A percentile compares a stretch with the other conserved stretches of the same genome.
These are phyloP conservation scores for Ptychadena robeensis DNA, from an alignment of 2,797 vertebrate genomes.

Conservation along the genomic window DNA sequence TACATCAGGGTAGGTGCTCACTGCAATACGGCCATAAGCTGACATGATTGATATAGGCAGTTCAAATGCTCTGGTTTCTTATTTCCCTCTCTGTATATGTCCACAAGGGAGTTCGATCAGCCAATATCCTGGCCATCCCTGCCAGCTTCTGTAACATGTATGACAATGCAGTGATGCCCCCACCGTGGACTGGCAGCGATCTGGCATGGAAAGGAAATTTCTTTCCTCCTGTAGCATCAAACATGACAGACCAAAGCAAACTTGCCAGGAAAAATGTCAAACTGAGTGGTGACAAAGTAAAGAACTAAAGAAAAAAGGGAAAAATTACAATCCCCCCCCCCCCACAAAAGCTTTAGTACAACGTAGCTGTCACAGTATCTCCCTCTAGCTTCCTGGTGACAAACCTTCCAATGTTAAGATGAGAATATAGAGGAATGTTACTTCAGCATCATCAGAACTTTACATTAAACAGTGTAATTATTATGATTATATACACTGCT, in stretches of 20 bases:
- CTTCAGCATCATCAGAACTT: no score
- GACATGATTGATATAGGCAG: constrained; percentile 16
- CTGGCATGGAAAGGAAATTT: not conserved
- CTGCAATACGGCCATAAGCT: not conserved
- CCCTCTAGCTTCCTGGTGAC: not conserved
- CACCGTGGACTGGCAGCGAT: not conserved
- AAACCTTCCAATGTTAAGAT: not conserved
- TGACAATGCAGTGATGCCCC: constrained; percentile 6
- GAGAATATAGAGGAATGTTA: not conserved
- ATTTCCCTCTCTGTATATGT: not conserved
- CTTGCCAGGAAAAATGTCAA: not conserved
- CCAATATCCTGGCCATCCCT: not conserved
- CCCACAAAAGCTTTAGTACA: not conserved
- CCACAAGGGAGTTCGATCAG: not conserved
- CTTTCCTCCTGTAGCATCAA: not conserved
- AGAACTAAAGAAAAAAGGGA: not conserved
- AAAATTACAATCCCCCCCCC: not conserved
- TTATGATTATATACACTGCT: no score
- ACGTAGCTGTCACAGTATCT: not conserved
- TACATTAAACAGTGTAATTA: no score
- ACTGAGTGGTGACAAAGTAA: not conserved
- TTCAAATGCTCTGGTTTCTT: constrained; percentile 9
- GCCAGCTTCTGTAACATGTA: constrained; percentile 11
- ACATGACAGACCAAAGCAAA: not conserved
- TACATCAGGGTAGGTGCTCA: not conserved